These are phyloP conservation scores for Xyrauchen texanus DNA, from an alignment of 2,113 vertebrate genomes.

Conservation along the genomic window DNA sequence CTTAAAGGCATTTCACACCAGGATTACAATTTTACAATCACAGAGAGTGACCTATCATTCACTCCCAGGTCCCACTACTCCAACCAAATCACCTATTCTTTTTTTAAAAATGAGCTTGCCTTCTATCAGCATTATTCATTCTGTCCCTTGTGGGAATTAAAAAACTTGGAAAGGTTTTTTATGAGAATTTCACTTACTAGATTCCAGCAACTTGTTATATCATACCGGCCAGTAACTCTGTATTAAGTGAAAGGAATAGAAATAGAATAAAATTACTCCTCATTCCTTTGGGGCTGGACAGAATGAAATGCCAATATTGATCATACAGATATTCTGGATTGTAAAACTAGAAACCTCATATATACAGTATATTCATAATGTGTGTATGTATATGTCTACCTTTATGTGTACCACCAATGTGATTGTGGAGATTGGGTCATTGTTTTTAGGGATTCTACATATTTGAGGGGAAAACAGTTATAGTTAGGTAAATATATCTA, in stretches of 20 bases:
- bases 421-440: no score
- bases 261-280: neutral
- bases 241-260: neutral
- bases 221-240: neutral
- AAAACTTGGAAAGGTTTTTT: slow-evolving; percentile 23
- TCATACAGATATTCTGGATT: neutral
- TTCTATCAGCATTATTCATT: slow-evolving; percentile 59
- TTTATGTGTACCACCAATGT: no score
- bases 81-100: slow-evolving; percentile 47
- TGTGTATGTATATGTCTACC: no score
- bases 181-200: slow-evolving; percentile 32
- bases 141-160: slow-evolving; percentile 42
- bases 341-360: neutral
- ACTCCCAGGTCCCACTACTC: slow-evolving; percentile 52
- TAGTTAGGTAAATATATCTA: no score
- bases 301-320: neutral
- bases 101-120: slow-evolving; percentile 61
- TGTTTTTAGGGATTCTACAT: no score
- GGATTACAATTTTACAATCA: slow-evolving; percentile 76
- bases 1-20: slow-evolving; percentile 72
- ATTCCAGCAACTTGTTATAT: slow-evolving; percentile 29
- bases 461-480: no score
- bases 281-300: neutral
- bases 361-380: no score
- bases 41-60: slow-evolving; percentile 61